phyloP scores from a whole-genome alignment of 2,113 vertebrate species.

The Brienomyrus longianalis region DNA sequence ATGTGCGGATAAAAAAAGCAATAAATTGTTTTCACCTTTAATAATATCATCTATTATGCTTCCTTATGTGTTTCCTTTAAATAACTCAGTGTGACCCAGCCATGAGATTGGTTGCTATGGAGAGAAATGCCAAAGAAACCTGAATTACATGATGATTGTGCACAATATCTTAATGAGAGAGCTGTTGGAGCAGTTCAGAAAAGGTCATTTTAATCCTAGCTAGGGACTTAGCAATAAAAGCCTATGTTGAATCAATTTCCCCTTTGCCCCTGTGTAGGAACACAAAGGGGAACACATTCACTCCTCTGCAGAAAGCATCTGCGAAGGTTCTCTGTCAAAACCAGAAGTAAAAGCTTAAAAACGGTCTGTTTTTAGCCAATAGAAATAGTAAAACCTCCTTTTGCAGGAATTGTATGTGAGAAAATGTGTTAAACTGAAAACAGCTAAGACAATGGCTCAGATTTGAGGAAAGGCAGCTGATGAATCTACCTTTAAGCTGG shows the following conservation, averaged over 20 bases:
- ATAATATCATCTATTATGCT: background rate
- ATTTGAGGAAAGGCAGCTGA: background rate
- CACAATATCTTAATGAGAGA: slow-evolving; percentile 10
- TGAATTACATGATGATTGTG: slow-evolving; percentile 1
- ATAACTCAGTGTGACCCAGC: background rate
- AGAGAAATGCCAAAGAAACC: background rate
- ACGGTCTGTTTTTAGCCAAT: background rate
- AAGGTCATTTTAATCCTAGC: slow-evolving; percentile 11
- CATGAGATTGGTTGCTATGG: slow-evolving; percentile 3
- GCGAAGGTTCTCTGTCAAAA: background rate
- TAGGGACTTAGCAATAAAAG: background rate
- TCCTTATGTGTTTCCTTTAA: background rate
- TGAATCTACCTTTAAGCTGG: background rate
- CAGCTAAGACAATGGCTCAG: background rate
- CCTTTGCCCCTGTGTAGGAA: background rate
- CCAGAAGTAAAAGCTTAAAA: background rate
- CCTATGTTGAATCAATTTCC: background rate
- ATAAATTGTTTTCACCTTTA: background rate
- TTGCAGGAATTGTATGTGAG: background rate
- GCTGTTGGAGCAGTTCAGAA: background rate
- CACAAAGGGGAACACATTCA: background rate
- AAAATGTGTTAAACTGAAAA: background rate
- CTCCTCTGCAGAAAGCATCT: background rate
- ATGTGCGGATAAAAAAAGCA: background rate
- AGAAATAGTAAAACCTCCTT: background rate